These are phyloP conservation scores for Eospalax fontanierii DNA, from an alignment of 2,797 vertebrate species.

Conservation along the genomic window DNA sequence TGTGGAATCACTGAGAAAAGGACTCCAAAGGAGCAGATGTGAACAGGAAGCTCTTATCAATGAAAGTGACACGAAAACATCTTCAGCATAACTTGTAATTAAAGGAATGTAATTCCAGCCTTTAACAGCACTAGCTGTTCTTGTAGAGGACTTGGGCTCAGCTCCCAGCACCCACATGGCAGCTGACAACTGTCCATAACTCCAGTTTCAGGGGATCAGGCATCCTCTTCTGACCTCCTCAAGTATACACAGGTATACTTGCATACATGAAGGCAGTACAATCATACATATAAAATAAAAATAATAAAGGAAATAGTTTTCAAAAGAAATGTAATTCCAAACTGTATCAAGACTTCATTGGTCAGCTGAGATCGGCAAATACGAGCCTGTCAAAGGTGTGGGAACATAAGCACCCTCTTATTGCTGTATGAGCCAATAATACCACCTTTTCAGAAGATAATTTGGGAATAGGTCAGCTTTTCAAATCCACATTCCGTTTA, in stretches of 20 bases:
- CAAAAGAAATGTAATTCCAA: slow-evolving; percentile 50
- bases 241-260: too few species aligned
- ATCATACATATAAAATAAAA: too few species aligned
- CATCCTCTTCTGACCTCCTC: too few species aligned
- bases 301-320: too few species aligned
- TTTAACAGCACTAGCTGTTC: too few species aligned
- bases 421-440: neutral
- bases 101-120: slow-evolving; percentile 45
- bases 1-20: slow-evolving; percentile 47
- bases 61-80: slow-evolving; percentile 28
- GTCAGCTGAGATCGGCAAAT: slow-evolving; percentile 9
- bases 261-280: too few species aligned
- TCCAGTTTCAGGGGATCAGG: too few species aligned
- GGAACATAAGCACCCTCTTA: neutral
- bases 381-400: neutral
- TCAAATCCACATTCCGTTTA: neutral
- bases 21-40: slow-evolving; percentile 63
- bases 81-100: slow-evolving; percentile 38
- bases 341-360: slow-evolving; percentile 7
- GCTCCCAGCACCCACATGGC: too few species aligned
- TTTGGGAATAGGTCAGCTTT: neutral
- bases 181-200: too few species aligned
- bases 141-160: too few species aligned
- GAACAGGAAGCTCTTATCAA: slow-evolving; percentile 70
- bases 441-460: neutral